phyloP scores from a whole-genome alignment of 2,888 invertebrate species.

The Molanna angustata region DNA sequence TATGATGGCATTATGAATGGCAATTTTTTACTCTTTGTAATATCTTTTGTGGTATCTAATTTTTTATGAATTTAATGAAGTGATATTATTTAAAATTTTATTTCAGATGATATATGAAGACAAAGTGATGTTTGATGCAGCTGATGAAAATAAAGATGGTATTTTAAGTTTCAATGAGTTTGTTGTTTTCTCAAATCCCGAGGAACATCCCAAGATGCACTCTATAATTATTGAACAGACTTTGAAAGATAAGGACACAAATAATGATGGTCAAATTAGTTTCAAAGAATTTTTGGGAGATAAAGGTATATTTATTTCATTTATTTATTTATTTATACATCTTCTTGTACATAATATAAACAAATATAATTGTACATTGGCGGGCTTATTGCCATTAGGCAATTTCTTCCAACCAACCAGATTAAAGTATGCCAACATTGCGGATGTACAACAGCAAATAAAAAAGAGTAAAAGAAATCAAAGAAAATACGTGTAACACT shows the following conservation, averaged over 20 bases:
- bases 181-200: slow-evolving; percentile 87
- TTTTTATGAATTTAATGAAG: no score
- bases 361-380: no score
- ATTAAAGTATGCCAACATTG: no score
- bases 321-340: slow-evolving; percentile 8
- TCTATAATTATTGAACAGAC: slow-evolving; percentile 76
- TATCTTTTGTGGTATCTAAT: no score
- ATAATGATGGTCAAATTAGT: slow-evolving; percentile 80
- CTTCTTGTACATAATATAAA: no score
- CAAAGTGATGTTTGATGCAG: slow-evolving; percentile 78
- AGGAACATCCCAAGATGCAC: slow-evolving; percentile 88
- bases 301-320: slow-evolving; percentile 47
- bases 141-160: slow-evolving; percentile 82
- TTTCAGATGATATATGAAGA: slow-evolving; percentile 72
- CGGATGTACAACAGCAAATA: no score
- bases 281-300: slow-evolving; percentile 82
- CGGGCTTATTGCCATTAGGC: no score
- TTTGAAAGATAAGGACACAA: slow-evolving; percentile 78
- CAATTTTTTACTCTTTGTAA: no score
- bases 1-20: no score
- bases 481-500: no score
- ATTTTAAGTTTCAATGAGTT: slow-evolving; percentile 75
- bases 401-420: no score
- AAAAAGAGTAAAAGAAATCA: no score
- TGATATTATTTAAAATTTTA: slow-evolving; percentile 6